Base-by-base conservation (phyloP, 2,888 invertebrate genomes). In the Philopedon plagiatum region DNA sequence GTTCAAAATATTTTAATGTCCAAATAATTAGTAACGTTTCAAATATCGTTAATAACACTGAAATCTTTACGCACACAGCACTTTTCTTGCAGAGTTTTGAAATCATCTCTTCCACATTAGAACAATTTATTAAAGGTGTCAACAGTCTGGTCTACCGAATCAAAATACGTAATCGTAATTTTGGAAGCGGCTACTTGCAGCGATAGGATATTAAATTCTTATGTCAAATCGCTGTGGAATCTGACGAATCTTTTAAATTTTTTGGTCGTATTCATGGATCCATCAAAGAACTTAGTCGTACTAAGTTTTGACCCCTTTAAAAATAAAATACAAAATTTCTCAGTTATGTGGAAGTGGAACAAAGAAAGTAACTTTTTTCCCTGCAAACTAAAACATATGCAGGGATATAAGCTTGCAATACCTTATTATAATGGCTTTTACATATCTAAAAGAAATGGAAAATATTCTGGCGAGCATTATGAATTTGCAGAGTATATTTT, bases 221-320 rank as follows among this genome's bases (percentile, higher is more conserved):
- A 46, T 15, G 5, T 46, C n/a, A 46, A 46, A 46, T 21, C 46
- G 1, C 2, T 46, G 1, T 46, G 46, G 21, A 46, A 4, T 9
- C 11, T 23, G 5, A n/a, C 21, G 3, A 21, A 23, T 23, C 11
- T 46, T 21, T 46, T 46, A 21, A 46, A 23, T 23, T 46, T 46
- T 23, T 3, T 46, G 3, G 2, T n/a, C 9, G n/a, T 21, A 1
- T 23, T 46, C 5, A 46, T 46, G n/a, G n/a, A 21, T 2, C 11
- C 4, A n/a, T 46, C 23, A 21, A n/a, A 23, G 2, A 46, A 46
- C 9, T 21, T 46, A 7, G 21, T 9, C 21, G n/a, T 23, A 5
- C n/a, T 65, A 9, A 46, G 41, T 18, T 65, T 57, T 18, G 57
- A 57, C 32, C 65, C 65, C 5, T 57, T 44, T 44, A 32, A 44